phyloP scores from a whole-genome alignment of 2,888 invertebrate genomes.

The Ganaspis brasiliensis region DNA sequence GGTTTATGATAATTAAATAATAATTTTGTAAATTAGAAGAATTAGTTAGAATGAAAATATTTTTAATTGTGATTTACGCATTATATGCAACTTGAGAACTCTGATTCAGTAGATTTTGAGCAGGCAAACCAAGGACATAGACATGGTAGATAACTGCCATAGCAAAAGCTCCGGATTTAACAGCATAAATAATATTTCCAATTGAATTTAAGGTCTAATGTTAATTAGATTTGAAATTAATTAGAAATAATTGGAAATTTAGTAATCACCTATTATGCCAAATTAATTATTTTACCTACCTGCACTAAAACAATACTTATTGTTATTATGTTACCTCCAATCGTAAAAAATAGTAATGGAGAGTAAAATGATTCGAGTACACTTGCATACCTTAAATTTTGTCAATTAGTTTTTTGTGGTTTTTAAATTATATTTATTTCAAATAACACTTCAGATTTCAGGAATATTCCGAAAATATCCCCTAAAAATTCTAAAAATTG shows the following conservation, averaged over 20 bases:
- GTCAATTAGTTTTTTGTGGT: not conserved
- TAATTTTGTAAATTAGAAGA: no score
- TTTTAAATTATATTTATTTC: not conserved
- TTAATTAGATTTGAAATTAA: not conserved
- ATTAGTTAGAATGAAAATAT: no score
- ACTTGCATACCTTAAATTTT: not conserved
- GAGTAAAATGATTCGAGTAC: not conserved
- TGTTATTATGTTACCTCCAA: constrained; percentile 9
- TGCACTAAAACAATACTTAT: not conserved
- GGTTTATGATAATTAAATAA: no score
- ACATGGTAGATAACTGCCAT: not conserved
- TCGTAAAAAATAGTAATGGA: not conserved
- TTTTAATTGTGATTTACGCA: not conserved
- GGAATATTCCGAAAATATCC: no score
- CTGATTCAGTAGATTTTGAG: not conserved
- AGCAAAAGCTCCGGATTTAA: constrained; percentile 1
- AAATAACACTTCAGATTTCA: no score
- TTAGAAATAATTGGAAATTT: not conserved
- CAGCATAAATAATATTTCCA: not conserved
- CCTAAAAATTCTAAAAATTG: no score
- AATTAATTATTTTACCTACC: not conserved
- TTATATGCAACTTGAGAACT: not conserved
- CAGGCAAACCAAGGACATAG: not conserved
- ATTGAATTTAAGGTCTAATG: not conserved
- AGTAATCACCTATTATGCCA: not conserved